phyloP scores from a whole-genome alignment of 1,140 invertebrate species.

The Meloidogyne hapla region DNA sequence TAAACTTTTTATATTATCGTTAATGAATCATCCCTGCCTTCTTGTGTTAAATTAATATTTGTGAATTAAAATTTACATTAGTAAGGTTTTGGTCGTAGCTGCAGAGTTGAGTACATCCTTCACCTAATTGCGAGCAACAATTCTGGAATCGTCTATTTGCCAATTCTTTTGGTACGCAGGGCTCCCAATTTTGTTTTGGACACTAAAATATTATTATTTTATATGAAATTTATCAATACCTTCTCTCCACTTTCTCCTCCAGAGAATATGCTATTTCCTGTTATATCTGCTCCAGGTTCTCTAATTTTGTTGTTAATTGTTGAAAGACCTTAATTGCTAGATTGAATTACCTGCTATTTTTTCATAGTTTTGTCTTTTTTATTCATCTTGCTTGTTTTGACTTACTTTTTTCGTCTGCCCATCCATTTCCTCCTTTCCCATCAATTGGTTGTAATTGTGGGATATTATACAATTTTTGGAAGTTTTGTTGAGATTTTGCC shows the following conservation, averaged over 20 bases:
- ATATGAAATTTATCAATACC: conserved; percentile 1
- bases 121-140: conserved; percentile 57
- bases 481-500: neutral
- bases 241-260: conserved; percentile 20
- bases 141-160: conserved; percentile 62
- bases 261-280: neutral
- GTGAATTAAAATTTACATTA: conserved; percentile 48
- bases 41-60: neutral
- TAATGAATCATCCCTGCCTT: no score
- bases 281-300: neutral
- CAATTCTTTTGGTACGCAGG: conserved; percentile 60
- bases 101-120: conserved; percentile 58
- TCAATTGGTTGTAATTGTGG: neutral
- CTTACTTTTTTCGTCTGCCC: neutral
- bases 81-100: conserved; percentile 60
- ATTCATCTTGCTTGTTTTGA: neutral
- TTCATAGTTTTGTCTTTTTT: conserved; percentile 6
- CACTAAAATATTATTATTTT: conserved; percentile 36
- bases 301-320: neutral
- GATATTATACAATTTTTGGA: conserved; percentile 7
- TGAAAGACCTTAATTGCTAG: conserved; percentile 1
- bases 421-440: neutral
- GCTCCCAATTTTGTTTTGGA: conserved; percentile 59
- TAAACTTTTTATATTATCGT: no score
- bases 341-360: neutral